These are phyloP conservation scores for Pheosia tremula DNA, from an alignment of 2,888 invertebrate species.

Conservation along the genomic window DNA sequence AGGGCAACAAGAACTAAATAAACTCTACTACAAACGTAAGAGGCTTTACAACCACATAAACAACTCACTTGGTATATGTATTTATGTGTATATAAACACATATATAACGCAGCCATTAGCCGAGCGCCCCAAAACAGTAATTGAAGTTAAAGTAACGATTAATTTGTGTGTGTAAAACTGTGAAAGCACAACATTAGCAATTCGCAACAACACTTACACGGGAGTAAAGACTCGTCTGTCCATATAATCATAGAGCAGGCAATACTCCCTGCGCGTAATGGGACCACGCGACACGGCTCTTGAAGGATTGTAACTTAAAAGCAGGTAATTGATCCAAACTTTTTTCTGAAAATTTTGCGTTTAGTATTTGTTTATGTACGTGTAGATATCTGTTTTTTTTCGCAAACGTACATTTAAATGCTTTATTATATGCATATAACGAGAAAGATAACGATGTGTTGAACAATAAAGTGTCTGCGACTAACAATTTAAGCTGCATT, in stretches of 20 bases:
- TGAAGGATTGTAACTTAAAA: neutral
- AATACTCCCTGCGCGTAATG: slow-evolving; percentile 71
- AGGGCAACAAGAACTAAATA: too few species aligned
- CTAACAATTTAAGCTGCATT: too few species aligned
- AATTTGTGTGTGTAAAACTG: slow-evolving; percentile 79
- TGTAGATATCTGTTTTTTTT: too few species aligned
- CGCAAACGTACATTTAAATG: too few species aligned
- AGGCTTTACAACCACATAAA: too few species aligned
- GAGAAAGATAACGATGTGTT: too few species aligned
- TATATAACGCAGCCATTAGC: slow-evolving; percentile 32
- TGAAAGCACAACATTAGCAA: slow-evolving; percentile 78
- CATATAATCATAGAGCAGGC: slow-evolving; percentile 84
- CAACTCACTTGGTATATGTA: too few species aligned
- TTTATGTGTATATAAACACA: slow-evolving; percentile 11
- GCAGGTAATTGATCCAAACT: neutral
- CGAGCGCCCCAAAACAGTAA: slow-evolving; percentile 53
- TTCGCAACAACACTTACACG: slow-evolving; percentile 82
- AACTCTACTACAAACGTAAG: too few species aligned
- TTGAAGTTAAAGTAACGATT: slow-evolving; percentile 70
- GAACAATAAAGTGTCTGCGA: too few species aligned
- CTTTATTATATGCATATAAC: too few species aligned
- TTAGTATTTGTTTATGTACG: too few species aligned
- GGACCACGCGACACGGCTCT: slow-evolving; percentile 32
- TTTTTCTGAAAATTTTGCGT: neutral
- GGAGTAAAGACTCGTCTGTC: slow-evolving; percentile 84